phyloP scores from a whole-genome alignment of 2,113 vertebrate species.

The Chionodraco myersi region DNA sequence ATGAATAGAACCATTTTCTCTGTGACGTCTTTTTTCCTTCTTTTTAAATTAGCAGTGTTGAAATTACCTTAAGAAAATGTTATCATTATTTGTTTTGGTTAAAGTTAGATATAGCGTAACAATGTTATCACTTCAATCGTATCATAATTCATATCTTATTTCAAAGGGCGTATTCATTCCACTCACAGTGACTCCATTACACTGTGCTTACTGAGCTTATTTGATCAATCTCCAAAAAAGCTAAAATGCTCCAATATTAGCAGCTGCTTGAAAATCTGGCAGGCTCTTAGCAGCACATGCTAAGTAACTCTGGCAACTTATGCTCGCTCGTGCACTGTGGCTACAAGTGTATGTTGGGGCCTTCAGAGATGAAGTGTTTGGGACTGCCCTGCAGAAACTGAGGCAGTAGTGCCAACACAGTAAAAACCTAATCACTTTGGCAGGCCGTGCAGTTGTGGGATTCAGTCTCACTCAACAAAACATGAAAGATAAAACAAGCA shows the following conservation, averaged over 20 bases:
- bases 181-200: conserved; percentile 30
- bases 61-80: conserved; percentile 27
- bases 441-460: conserved; percentile 71
- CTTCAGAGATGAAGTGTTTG: conserved; percentile 74
- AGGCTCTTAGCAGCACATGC: conserved; percentile 73
- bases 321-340: conserved; percentile 63
- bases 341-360: conserved; percentile 63
- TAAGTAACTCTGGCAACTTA: conserved; percentile 78
- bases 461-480: conserved; percentile 73
- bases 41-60: neutral
- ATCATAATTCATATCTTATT: conserved; percentile 25
- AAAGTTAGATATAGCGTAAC: conserved; percentile 25
- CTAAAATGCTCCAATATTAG: conserved; percentile 75
- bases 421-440: conserved; percentile 77
- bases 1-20: conserved; percentile 12
- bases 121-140: conserved; percentile 38
- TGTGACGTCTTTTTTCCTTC: neutral
- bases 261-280: conserved; percentile 79
- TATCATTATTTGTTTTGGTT: conserved; percentile 39
- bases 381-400: conserved; percentile 67
- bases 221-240: conserved; percentile 72
- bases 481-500: conserved; percentile 73
- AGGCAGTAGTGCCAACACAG: conserved; percentile 65
- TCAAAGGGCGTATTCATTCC: conserved; percentile 36
- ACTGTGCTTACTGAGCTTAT: conserved; percentile 26